Evolutionary conservation across 2,113 vertebrate genomes (phyloP).

Genomic region (Microtus richardsoni): DNA sequence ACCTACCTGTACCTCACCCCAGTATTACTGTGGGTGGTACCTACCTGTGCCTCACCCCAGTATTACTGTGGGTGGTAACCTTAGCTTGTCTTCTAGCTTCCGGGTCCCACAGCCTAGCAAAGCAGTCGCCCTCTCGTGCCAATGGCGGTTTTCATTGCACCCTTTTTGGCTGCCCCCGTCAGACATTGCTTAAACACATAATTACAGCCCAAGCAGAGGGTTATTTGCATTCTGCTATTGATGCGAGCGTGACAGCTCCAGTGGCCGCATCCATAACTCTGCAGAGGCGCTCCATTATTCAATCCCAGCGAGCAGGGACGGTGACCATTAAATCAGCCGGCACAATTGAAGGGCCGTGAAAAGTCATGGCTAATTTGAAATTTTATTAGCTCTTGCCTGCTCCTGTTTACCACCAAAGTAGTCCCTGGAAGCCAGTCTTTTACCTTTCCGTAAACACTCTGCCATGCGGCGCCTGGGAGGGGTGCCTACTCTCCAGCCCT

Average conservation of each 20-base stretch:
- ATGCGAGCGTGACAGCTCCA: conserved; percentile 89
- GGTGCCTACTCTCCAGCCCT: not conserved
- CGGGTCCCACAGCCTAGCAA: not conserved
- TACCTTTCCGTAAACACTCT: conserved; percentile 64
- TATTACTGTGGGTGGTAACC: not conserved
- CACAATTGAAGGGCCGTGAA: conserved; percentile 84
- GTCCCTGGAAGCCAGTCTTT: conserved; percentile 74
- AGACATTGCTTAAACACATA: conserved; percentile 86
- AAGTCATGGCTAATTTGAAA: conserved; percentile 89
- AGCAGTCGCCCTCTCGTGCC: not conserved
- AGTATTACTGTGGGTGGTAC: not conserved
- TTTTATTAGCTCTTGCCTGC: conserved; percentile 85
- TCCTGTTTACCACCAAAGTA: conserved; percentile 81
- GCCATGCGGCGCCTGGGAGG: conserved; percentile 24
- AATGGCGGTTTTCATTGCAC: not conserved
- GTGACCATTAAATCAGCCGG: conserved; percentile 86
- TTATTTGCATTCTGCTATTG: conserved; percentile 90
- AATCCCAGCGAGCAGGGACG: conserved; percentile 88
- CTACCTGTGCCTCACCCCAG: not conserved
- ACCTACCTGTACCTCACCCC: not conserved
- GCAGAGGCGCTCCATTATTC: conserved; percentile 92
- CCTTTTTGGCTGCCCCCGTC: conserved; percentile 78
- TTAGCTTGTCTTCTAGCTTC: not conserved
- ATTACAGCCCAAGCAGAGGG: conserved; percentile 84
- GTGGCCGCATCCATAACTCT: conserved; percentile 92